Conservation (phyloP, 2,888 invertebrate species). For the Alcis repandata region DNA sequence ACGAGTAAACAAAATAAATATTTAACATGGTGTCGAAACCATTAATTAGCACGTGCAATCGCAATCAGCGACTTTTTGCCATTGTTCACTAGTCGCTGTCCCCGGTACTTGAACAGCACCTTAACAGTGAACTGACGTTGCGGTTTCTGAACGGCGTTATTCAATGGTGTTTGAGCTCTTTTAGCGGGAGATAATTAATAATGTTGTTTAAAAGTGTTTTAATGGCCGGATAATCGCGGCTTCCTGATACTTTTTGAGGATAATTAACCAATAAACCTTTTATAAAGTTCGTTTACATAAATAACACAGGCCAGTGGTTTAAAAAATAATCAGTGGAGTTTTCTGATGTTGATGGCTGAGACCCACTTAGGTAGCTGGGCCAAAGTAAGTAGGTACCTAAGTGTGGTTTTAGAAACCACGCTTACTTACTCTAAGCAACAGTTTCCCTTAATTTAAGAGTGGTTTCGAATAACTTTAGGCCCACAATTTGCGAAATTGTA, state of each 20-base stretch:
- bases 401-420: too few relatives aligned
- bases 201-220: slow-evolving; percentile 6
- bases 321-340: too few relatives aligned
- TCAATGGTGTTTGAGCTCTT: slow-evolving; percentile 19
- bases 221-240: not conserved
- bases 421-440: too few relatives aligned
- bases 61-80: not conserved
- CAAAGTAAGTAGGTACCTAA: too few relatives aligned
- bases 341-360: too few relatives aligned
- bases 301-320: too few relatives aligned
- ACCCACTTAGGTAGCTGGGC: too few relatives aligned
- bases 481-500: too few relatives aligned
- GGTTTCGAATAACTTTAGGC: too few relatives aligned
- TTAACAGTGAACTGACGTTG: slow-evolving; percentile 33
- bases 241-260: not conserved
- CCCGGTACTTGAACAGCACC: not conserved
- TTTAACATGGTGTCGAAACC: not conserved
- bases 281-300: not conserved
- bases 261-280: not conserved
- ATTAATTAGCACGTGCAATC: not conserved
- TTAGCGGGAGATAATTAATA: slow-evolving; percentile 28
- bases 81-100: not conserved
- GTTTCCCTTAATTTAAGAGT: too few relatives aligned
- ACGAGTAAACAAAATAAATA: too few relatives aligned
- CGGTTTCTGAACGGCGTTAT: slow-evolving; percentile 23